Percentiles rank a stretch among this genome's conserved stretches.
phyloP scores from a whole-genome alignment of 2,113 vertebrate species.

The rat (Rattus norvegicus) region GRCr8 NC_086019.1:117442001-117442500 shows the following conservation, averaged over 20 bases:
- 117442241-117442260: neutral
- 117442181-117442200: neutral
- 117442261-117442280: neutral
- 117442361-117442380: too few species aligned
- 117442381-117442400: too few species aligned
- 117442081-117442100: neutral
- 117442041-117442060: neutral
- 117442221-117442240: neutral
- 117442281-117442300: neutral
- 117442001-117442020: neutral
- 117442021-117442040: neutral
- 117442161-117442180: neutral
- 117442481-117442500: too few species aligned
- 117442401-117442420: too few species aligned
- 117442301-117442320: neutral
- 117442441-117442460: too few species aligned
- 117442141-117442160: neutral
- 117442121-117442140: neutral
- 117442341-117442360: too few species aligned
- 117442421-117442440: too few species aligned
- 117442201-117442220: neutral
- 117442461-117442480: too few species aligned
- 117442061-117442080: neutral
- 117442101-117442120: neutral
- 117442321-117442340: neutral